phyloP scores from a whole-genome alignment of 2,888 invertebrate species.

The Cyclophora albipunctata region DNA sequence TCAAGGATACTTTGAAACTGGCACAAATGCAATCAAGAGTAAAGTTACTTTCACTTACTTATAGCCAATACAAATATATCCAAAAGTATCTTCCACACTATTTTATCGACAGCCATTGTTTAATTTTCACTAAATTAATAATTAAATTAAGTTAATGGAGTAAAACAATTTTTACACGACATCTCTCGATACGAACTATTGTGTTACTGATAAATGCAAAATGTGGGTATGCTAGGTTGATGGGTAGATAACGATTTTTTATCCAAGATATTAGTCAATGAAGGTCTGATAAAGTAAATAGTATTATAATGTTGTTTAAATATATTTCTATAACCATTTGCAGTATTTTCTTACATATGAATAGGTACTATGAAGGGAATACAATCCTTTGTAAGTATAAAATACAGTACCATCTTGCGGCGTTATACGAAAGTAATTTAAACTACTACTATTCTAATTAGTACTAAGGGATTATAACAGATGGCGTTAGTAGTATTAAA shows the following conservation, averaged over 20 bases:
- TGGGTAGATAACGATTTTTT: no score
- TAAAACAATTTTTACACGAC: constrained; percentile 14
- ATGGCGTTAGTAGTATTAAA: not conserved
- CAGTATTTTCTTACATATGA: no score
- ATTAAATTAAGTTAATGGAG: not conserved
- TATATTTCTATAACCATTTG: no score
- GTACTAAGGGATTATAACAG: not conserved
- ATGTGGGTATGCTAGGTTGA: constrained; percentile 8
- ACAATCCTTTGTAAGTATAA: no score
- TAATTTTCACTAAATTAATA: not conserved
- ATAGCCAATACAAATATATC: constrained; percentile 46
- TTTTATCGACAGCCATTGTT: constrained; percentile 42
- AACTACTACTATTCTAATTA: no score
- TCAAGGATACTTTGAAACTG: no score
- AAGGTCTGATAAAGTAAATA: no score
- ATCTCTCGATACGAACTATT: constrained; percentile 14
- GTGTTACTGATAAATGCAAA: constrained; percentile 27
- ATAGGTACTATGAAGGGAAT: no score
- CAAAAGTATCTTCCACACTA: constrained; percentile 52
- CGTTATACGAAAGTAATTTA: no score
- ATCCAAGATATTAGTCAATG: no score
- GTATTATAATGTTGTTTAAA: no score
- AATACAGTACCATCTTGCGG: no score
- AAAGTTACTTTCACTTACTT: constrained; percentile 36
- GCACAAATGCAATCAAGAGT: not conserved